Evolutionary conservation across 2,113 vertebrate species (phyloP).

Genomic region (Pterocles burchelli): DNA sequence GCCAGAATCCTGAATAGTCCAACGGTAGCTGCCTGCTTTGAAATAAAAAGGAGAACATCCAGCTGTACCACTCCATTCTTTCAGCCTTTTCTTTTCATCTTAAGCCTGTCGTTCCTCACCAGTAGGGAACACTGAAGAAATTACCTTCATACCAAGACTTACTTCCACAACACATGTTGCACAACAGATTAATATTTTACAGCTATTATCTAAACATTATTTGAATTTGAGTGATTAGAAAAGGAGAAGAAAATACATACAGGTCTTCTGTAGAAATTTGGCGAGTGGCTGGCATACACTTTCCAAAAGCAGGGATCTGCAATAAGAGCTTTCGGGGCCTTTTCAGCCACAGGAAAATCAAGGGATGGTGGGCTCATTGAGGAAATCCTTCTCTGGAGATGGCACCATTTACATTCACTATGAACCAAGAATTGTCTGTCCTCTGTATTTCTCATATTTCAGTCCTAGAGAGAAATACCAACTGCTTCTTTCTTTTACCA

Average conservation of each 20-base stretch:
- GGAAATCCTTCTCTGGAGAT: too few species aligned
- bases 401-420: not conserved
- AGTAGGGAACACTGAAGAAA: not conserved
- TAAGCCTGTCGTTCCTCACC: not conserved
- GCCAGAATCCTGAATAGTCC: slow-evolving; percentile 19
- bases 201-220: not conserved
- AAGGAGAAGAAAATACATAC: not conserved
- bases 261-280: not conserved
- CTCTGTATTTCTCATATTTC: not conserved
- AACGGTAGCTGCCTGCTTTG: not conserved
- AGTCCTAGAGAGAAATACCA: not conserved
- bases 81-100: not conserved
- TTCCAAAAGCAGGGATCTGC: not conserved
- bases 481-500: not conserved
- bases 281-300: not conserved
- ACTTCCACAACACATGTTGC: not conserved
- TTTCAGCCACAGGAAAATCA: not conserved
- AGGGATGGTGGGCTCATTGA: too few species aligned
- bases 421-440: not conserved
- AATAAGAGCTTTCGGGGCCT: not conserved
- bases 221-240: not conserved
- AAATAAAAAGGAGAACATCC: not conserved
- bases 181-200: slow-evolving; percentile 27
- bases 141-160: not conserved
- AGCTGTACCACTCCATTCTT: slow-evolving; percentile 1